Conservation (phyloP, 1,140 invertebrate genomes). For the Neodiprion virginianus region DNA sequence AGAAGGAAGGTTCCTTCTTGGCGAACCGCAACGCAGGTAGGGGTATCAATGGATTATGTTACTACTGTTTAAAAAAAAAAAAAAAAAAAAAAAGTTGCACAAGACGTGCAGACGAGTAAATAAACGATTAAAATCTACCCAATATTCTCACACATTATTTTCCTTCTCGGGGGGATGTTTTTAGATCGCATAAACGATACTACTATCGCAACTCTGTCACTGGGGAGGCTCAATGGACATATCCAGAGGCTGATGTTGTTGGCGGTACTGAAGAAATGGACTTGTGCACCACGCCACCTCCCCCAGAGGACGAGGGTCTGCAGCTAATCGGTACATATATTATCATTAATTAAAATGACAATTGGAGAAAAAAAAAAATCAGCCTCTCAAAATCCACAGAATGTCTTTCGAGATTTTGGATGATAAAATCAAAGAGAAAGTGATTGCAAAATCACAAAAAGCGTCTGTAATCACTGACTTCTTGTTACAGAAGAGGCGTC, state of each 20-base stretch:
- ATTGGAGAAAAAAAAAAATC: neutral
- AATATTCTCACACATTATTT: conserved; percentile 42
- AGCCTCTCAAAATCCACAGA: neutral
- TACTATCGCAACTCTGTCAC: conserved; percentile 70
- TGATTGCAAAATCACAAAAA: neutral
- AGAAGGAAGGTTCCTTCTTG: conserved; percentile 29
- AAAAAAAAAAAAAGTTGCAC: conserved; percentile 19
- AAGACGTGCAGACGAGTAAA: neutral
- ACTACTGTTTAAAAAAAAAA: conserved; percentile 35
- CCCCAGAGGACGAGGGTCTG: conserved; percentile 53
- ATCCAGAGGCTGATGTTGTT: conserved; percentile 65
- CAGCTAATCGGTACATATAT: conserved; percentile 39
- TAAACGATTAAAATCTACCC: conserved; percentile 26
- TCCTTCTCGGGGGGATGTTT: conserved; percentile 59
- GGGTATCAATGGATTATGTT: conserved; percentile 41
- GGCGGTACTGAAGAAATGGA: conserved; percentile 69
- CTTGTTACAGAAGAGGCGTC: neutral
- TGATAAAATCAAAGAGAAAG: neutral
- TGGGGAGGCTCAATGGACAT: conserved; percentile 72
- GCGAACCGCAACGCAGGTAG: conserved; percentile 41
- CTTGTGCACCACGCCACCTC: conserved; percentile 68
- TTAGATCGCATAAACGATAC: conserved; percentile 74
- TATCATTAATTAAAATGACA: neutral
- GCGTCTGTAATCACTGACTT: neutral
- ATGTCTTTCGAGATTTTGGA: too few species aligned